Evolutionary conservation across 2,888 invertebrate species (phyloP).

Genomic region (Caenorhabditis imperialis): DNA sequence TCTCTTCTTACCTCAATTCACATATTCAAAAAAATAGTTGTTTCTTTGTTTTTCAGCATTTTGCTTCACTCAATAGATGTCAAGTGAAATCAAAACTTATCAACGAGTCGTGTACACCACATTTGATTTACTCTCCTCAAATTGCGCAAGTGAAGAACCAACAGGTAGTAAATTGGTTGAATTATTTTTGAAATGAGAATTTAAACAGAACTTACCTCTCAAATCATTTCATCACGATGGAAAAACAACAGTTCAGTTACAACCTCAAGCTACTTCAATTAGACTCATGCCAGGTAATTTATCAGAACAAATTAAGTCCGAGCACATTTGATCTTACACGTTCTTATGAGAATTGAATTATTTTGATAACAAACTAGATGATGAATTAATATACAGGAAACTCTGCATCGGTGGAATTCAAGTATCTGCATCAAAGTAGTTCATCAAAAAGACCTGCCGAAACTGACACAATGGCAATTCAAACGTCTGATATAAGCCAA

Average conservation of each 20-base stretch:
- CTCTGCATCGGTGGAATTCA: slow-evolving; percentile 68
- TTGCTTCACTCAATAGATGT: slow-evolving; percentile 61
- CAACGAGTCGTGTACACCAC: slow-evolving; percentile 61
- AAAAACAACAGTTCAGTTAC: slow-evolving; percentile 67
- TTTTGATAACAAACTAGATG: too few relatives aligned
- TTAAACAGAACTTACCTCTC: slow-evolving; percentile 72
- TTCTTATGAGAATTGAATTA: too few relatives aligned
- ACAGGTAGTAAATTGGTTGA: slow-evolving; percentile 42
- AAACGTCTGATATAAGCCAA: slow-evolving; percentile 69
- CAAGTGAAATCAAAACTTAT: slow-evolving; percentile 64
- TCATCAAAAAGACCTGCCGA: slow-evolving; percentile 10
- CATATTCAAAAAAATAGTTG: too few relatives aligned
- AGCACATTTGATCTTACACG: too few relatives aligned
- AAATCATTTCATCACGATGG: slow-evolving; percentile 67
- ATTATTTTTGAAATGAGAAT: slow-evolving; percentile 28
- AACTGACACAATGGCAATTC: slow-evolving; percentile 66
- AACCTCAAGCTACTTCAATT: slow-evolving; percentile 73
- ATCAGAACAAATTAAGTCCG: neutral
- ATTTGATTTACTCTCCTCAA: slow-evolving; percentile 71
- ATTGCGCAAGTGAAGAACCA: slow-evolving; percentile 64
- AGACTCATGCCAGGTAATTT: slow-evolving; percentile 72
- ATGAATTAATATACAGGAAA: slow-evolving; percentile 63
- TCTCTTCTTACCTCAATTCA: too few relatives aligned
- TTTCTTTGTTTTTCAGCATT: slow-evolving; percentile 53
- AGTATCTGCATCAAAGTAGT: slow-evolving; percentile 69